phyloP scores from a whole-genome alignment of 2,797 vertebrate genomes.

The Coranthus polyacanthus region DNA sequence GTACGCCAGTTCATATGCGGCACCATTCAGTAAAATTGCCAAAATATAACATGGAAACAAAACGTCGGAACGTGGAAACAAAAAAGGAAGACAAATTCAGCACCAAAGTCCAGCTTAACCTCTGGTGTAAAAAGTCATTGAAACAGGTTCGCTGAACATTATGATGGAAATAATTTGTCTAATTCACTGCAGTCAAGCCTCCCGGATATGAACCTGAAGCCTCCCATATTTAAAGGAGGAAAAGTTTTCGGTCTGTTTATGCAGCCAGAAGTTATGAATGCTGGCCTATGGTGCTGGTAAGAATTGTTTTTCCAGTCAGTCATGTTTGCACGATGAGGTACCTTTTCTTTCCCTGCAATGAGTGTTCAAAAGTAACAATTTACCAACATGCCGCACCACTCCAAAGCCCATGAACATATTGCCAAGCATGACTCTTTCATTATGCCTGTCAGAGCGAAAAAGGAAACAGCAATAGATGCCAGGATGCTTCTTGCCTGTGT shows the following conservation, averaged over 20 bases:
- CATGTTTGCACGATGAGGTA: constrained; percentile 57
- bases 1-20: constrained; percentile 5
- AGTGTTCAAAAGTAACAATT: constrained; percentile 55
- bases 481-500: constrained; percentile 40
- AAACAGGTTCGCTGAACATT: constrained; percentile 38
- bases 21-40: constrained; percentile 7
- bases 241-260: constrained; percentile 41
- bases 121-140: constrained; percentile 30
- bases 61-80: too few relatives aligned
- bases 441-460: constrained; percentile 47
- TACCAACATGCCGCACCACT: constrained; percentile 50
- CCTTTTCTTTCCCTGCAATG: constrained; percentile 47
- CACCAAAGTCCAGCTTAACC: constrained; percentile 12
- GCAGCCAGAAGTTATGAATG: constrained; percentile 42
- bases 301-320: constrained; percentile 67
- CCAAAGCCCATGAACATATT: constrained; percentile 48
- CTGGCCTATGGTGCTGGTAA: constrained; percentile 36
- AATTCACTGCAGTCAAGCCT: constrained; percentile 43
- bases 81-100: constrained; percentile 1
- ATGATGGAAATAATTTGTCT: constrained; percentile 54
- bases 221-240: constrained; percentile 43
- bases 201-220: constrained; percentile 33
- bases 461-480: constrained; percentile 49
- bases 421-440: constrained; percentile 58
- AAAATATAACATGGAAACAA: constrained; percentile 15